phyloP scores from a whole-genome alignment of 2,797 vertebrate species.

The Columba guinea region DNA sequence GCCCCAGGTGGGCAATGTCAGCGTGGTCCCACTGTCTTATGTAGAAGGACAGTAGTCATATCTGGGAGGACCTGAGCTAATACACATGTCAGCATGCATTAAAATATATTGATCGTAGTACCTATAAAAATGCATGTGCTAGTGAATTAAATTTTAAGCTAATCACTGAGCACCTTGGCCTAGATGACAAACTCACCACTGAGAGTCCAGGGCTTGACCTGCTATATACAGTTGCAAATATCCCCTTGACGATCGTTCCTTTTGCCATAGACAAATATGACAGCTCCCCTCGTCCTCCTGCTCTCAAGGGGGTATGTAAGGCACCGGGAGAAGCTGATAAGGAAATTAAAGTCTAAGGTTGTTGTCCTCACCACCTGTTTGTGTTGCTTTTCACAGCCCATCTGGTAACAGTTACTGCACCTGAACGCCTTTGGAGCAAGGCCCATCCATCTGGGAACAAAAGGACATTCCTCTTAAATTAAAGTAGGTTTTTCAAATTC shows the following conservation, averaged over 20 bases:
- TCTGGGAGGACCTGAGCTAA: neutral
- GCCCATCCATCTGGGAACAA: slow-evolving; percentile 27
- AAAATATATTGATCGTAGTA: neutral
- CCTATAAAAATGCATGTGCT: neutral
- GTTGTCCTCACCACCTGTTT: slow-evolving; percentile 30
- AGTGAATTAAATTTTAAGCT: neutral
- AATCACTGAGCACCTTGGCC: neutral
- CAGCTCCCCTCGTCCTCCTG: neutral
- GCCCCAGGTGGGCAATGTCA: neutral
- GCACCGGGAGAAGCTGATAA: neutral
- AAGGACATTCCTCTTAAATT: slow-evolving; percentile 59
- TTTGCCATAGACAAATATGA: neutral
- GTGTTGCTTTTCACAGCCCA: slow-evolving; percentile 25
- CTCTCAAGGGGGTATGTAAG: neutral
- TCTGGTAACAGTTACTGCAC: slow-evolving; percentile 51
- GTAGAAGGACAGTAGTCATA: neutral
- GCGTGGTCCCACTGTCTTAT: accelerated
- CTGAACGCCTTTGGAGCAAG: slow-evolving; percentile 17
- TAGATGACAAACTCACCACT: neutral
- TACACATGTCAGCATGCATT: neutral
- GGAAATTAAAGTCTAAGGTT: neutral
- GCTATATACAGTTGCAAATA: neutral
- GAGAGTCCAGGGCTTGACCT: neutral
- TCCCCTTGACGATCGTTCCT: neutral
- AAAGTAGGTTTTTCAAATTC: slow-evolving; percentile 37